Percentiles rank a stretch among this genome's conserved stretches.
phyloP scores from a whole-genome alignment of 2,113 vertebrate species.

The Mohoua ochrocephala region DNA sequence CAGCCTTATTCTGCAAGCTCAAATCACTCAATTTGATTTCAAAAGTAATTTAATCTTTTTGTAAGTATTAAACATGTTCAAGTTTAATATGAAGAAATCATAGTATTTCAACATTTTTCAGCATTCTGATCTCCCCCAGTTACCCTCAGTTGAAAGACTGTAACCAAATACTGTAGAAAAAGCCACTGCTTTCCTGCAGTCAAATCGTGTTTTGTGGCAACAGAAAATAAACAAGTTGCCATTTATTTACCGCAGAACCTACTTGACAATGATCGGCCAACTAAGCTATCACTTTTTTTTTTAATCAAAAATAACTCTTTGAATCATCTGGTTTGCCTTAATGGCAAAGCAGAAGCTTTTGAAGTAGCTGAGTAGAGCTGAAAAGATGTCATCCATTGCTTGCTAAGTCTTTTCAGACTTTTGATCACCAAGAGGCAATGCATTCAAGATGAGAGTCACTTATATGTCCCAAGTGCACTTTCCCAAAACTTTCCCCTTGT shows the following conservation, averaged over 20 bases:
- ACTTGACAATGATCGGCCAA: background rate
- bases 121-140: background rate
- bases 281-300: background rate
- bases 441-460: background rate
- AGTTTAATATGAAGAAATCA: background rate
- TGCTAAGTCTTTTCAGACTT: background rate
- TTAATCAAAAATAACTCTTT: background rate
- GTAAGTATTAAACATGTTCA: background rate
- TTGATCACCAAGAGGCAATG: background rate
- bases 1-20: background rate
- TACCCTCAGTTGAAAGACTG: background rate
- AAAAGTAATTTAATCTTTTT: background rate
- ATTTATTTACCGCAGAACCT: background rate
- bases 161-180: background rate
- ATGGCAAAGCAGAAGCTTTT: background rate
- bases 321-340: background rate
- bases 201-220: background rate
- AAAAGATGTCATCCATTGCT: background rate
- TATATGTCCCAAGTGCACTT: background rate
- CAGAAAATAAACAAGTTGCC: background rate
- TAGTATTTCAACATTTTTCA: background rate
- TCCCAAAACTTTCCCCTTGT: background rate
- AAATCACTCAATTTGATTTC: background rate
- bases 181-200: background rate
- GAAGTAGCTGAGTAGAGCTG: background rate